These are phyloP conservation scores for Linnaemya vulpina DNA, from an alignment of 2,888 invertebrate species.

Conservation along the genomic window DNA sequence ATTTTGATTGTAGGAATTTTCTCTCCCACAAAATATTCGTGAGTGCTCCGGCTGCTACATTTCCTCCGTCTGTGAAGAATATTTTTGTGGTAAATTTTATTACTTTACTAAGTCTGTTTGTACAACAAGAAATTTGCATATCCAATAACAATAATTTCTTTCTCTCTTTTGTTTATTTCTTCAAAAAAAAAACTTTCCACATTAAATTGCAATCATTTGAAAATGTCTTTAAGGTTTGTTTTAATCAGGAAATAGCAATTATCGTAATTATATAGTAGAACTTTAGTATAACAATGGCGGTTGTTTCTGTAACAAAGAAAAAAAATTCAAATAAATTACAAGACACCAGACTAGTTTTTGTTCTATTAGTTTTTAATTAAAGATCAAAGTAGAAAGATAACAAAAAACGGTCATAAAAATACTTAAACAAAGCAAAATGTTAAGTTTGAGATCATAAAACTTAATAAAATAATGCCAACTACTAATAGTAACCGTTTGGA, in stretches of 20 bases:
- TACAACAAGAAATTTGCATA: background rate
- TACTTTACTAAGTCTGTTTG: background rate
- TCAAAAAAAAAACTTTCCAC: background rate
- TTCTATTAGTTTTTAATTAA: conserved; percentile 36
- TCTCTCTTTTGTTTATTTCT: conserved; percentile 1
- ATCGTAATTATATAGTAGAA: conserved; percentile 56
- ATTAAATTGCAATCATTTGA: conserved; percentile 8
- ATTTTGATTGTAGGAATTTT: no score
- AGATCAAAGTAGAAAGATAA: conserved; percentile 38
- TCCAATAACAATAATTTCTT: background rate
- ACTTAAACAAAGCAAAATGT: background rate
- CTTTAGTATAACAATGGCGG: conserved; percentile 47
- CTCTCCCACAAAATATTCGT: no score
- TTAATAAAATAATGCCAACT: background rate
- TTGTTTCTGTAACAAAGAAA: conserved; percentile 37
- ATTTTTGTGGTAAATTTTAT: background rate
- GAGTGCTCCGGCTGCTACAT: background rate
- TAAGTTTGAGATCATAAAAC: conserved; percentile 22
- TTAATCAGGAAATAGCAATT: conserved; percentile 68
- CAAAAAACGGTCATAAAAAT: background rate
- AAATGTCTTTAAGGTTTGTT: conserved; percentile 50
- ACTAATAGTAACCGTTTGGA: background rate
- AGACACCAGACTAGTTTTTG: conserved; percentile 11
- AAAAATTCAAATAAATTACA: conserved; percentile 37
- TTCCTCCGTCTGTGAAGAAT: background rate